phyloP scores from a whole-genome alignment of 2,888 invertebrate genomes.

The Troides aeacus region DNA sequence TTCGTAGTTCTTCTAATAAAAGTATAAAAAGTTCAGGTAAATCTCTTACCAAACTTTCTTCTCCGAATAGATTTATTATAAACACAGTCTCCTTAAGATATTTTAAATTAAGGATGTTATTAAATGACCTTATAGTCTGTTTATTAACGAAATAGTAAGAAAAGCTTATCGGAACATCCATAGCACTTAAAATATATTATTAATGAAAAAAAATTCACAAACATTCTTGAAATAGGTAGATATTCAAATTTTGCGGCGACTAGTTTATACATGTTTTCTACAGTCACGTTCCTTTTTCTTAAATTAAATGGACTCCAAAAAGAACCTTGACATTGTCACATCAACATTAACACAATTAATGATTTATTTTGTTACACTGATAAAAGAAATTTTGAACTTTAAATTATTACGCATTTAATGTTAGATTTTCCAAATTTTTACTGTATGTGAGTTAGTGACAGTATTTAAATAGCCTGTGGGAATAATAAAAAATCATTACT shows the following conservation, averaged over 20 bases:
- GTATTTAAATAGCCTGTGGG: no score
- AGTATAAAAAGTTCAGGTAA: slow-evolving; percentile 42
- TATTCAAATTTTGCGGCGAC: slow-evolving; percentile 54
- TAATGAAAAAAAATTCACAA: not conserved
- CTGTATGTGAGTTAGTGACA: no score
- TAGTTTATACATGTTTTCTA: slow-evolving; percentile 49
- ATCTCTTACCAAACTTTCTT: slow-evolving; percentile 43
- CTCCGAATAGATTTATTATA: slow-evolving; percentile 44
- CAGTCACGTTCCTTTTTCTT: slow-evolving; percentile 8
- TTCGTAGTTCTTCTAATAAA: slow-evolving; percentile 45
- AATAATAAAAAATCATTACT: no score
- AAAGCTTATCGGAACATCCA: slow-evolving; percentile 55
- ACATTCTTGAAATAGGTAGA: not conserved
- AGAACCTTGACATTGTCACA: not conserved
- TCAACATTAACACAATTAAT: not conserved
- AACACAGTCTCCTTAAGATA: slow-evolving; percentile 47
- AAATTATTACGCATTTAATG: no score
- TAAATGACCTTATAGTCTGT: slow-evolving; percentile 63
- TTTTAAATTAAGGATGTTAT: slow-evolving; percentile 52
- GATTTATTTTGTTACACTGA: not conserved
- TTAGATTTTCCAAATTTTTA: no score
- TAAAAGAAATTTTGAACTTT: no score
- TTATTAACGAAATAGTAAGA: slow-evolving; percentile 66
- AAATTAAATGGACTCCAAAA: not conserved
- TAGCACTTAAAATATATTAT: slow-evolving; percentile 26